Percentiles rank a stretch among this genome's conserved stretches.
phyloP scores from a whole-genome alignment of 64 coral and sea anemone species.

The Stylophora pistillata region DNA sequence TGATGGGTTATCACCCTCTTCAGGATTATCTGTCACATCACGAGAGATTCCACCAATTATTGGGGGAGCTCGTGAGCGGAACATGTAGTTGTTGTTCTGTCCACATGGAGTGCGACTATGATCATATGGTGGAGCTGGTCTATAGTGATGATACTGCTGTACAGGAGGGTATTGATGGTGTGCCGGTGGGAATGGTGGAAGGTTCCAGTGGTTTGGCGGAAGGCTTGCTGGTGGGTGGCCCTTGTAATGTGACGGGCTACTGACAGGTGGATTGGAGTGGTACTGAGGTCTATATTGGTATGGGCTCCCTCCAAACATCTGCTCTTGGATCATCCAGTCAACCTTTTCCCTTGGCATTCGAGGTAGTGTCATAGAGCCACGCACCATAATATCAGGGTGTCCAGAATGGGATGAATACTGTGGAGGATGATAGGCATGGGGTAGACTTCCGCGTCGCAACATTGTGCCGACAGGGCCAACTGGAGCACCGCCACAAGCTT shows the following conservation, averaged over 20 bases:
- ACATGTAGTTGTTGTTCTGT: conserved; percentile 65
- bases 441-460: conserved; percentile 47
- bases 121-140: conserved; percentile 2
- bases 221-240: background rate
- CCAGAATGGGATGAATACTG: conserved; percentile 3
- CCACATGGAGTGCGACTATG: conserved; percentile 30
- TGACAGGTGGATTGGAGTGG: background rate
- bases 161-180: conserved; percentile 48
- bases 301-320: background rate
- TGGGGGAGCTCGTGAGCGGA: conserved; percentile 61
- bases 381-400: conserved; percentile 41
- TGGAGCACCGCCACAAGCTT: conserved; percentile 25
- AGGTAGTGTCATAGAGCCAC: conserved; percentile 27
- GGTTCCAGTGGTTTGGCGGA: conserved; percentile 15
- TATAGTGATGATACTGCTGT: conserved; percentile 55
- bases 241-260: background rate
- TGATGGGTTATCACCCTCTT: conserved; percentile 9
- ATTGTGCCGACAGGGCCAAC: background rate
- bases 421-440: conserved; percentile 40
- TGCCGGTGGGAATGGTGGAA: conserved; percentile 22
- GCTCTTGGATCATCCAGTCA: conserved; percentile 67
- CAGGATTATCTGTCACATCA: conserved; percentile 64
- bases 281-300: background rate
- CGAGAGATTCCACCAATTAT: conserved; percentile 52
- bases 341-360: conserved; percentile 35